Evolutionary conservation across 92 coral and sea anemone species (phyloP).

Genomic region (Virgularia gustaviana): DNA sequence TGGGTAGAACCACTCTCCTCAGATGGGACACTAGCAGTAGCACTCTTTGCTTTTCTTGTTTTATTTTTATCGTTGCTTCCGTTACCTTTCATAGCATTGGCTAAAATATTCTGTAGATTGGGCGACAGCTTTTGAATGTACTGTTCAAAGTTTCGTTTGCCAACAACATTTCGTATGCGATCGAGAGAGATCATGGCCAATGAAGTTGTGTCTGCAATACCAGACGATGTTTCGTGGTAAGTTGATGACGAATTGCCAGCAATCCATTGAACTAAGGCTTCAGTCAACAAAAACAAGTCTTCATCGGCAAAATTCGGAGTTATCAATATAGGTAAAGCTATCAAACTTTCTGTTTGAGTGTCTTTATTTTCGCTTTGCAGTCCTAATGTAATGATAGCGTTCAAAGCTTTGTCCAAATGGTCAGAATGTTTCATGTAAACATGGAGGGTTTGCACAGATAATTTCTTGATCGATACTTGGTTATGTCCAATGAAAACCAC

Average conservation of each 20-base stretch:
- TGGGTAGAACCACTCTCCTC: slow-evolving; percentile 54
- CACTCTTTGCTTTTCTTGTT: slow-evolving; percentile 88
- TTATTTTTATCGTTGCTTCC: slow-evolving; percentile 60
- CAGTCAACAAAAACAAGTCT: slow-evolving; percentile 89
- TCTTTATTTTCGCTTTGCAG: slow-evolving; percentile 87
- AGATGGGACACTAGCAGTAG: slow-evolving; percentile 66
- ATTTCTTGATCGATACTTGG: slow-evolving; percentile 86
- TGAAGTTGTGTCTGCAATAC: slow-evolving; percentile 46
- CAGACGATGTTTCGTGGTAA: slow-evolving; percentile 54
- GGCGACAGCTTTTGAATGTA: slow-evolving; percentile 75
- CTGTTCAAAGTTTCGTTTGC: slow-evolving; percentile 68
- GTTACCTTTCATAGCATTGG: slow-evolving; percentile 61
- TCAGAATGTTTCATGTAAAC: slow-evolving; percentile 91
- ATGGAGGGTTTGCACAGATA: slow-evolving; percentile 94
- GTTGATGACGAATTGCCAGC: slow-evolving; percentile 68
- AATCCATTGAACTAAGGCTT: slow-evolving; percentile 81
- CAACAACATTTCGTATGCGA: slow-evolving; percentile 86
- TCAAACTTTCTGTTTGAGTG: slow-evolving; percentile 84
- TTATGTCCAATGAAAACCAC: slow-evolving; percentile 88
- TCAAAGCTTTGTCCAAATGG: slow-evolving; percentile 79
- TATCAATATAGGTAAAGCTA: slow-evolving; percentile 89
- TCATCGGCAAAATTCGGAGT: slow-evolving; percentile 93
- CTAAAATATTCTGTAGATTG: slow-evolving; percentile 63
- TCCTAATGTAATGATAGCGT: slow-evolving; percentile 89
- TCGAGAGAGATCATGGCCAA: slow-evolving; percentile 92